phyloP scores from a whole-genome alignment of 2,888 invertebrate species.

The Biston betularia region DNA sequence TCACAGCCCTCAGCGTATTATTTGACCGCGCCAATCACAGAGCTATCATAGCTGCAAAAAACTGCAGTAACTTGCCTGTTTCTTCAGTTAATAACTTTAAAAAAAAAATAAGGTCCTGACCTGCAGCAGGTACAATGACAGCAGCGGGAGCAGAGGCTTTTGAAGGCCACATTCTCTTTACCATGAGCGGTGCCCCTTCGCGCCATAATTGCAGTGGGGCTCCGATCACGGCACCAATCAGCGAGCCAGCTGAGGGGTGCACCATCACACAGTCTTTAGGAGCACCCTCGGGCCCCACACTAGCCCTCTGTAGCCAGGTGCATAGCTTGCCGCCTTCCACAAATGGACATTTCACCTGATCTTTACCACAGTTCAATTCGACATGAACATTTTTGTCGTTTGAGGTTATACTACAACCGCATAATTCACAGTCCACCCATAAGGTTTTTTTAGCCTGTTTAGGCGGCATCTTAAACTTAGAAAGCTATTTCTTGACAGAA shows the following conservation, averaged over 20 bases:
- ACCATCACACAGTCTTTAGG: slow-evolving; percentile 74
- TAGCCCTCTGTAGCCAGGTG: slow-evolving; percentile 74
- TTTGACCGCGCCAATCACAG: no score
- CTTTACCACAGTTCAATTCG: slow-evolving; percentile 80
- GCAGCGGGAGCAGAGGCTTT: slow-evolving; percentile 77
- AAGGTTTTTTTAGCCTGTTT: slow-evolving; percentile 83
- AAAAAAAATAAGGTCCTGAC: slow-evolving; percentile 46
- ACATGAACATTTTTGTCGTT: slow-evolving; percentile 87
- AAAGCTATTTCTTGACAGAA: no score
- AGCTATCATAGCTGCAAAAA: no score
- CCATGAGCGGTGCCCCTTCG: slow-evolving; percentile 70
- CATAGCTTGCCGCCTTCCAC: slow-evolving; percentile 65
- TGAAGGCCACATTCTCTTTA: slow-evolving; percentile 81
- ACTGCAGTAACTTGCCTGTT: no score
- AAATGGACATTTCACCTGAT: slow-evolving; percentile 78
- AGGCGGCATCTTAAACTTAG: slow-evolving; percentile 60
- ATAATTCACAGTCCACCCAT: slow-evolving; percentile 89
- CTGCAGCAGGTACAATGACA: slow-evolving; percentile 75
- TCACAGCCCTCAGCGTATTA: no score
- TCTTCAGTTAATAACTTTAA: no score
- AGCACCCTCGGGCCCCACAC: slow-evolving; percentile 66
- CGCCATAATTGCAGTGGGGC: slow-evolving; percentile 68
- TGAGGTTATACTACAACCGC: slow-evolving; percentile 82
- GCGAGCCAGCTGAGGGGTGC: slow-evolving; percentile 72
- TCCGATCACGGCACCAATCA: slow-evolving; percentile 77